A percentile compares a stretch with the other conserved stretches of the same genome.
Evolutionary conservation across 2,797 vertebrate genomes (phyloP).

Genomic region (Alectoris magna): DNA sequence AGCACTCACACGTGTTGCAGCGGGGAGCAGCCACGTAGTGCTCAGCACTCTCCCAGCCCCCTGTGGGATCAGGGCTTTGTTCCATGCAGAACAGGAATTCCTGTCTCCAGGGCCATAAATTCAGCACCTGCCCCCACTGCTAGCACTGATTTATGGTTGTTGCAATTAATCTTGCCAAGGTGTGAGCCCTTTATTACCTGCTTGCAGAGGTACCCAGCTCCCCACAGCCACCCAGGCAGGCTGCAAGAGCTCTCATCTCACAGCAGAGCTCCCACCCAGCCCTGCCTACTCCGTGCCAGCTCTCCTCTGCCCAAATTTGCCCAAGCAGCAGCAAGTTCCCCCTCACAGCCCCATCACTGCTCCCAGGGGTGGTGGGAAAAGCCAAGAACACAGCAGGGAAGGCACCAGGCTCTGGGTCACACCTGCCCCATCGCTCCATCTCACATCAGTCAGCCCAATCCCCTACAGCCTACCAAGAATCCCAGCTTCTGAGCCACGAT

Average conservation of each 20-base stretch:
- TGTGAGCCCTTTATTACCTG: slow-evolving; percentile 26
- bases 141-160: slow-evolving; percentile 43
- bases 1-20: accelerated
- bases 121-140: slow-evolving; percentile 15
- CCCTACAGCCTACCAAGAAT: accelerated
- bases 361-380: background rate
- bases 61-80: slow-evolving; percentile 31
- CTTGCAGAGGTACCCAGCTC: slow-evolving; percentile 16
- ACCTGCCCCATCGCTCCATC: background rate
- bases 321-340: background rate
- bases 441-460: accelerated
- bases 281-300: accelerated
- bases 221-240: background rate
- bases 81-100: slow-evolving; percentile 63
- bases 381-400: accelerated
- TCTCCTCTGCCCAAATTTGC: background rate
- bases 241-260: background rate
- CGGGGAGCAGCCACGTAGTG: accelerated
- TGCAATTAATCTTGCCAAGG: slow-evolving; percentile 53
- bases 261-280: background rate
- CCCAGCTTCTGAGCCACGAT: background rate
- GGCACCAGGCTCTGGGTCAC: background rate
- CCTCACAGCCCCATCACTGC: background rate
- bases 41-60: background rate
- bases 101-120: slow-evolving; percentile 64